A percentile compares a stretch with the other conserved stretches of the same genome.
These are phyloP conservation scores for Ptiloglossa arizonensis DNA, from an alignment of 1,140 invertebrate species.

Conservation along the genomic window DNA sequence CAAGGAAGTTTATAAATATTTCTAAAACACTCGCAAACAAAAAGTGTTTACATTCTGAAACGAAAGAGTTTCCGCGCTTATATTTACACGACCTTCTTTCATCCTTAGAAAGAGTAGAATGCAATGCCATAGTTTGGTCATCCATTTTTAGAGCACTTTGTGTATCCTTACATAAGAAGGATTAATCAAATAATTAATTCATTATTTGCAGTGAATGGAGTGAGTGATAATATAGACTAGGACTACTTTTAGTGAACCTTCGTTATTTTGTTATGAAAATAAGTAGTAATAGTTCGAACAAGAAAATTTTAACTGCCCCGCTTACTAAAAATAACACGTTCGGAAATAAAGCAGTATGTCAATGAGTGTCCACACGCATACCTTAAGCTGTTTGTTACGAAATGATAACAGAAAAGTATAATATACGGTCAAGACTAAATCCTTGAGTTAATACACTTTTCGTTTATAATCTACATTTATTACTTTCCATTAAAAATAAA, in stretches of 20 bases:
- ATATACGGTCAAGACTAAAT: not conserved
- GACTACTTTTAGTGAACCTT: not conserved
- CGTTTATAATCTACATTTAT: no score
- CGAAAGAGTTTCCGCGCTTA: no score
- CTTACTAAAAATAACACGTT: constrained; percentile 16
- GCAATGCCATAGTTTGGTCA: no score
- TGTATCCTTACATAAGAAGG: no score
- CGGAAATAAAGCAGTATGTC: not conserved
- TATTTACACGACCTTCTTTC: no score
- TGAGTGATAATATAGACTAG: not conserved
- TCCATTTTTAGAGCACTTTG: no score
- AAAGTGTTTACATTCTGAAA: no score
- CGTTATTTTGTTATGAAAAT: not conserved
- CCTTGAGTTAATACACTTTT: not conserved
- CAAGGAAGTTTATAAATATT: no score
- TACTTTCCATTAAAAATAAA: not conserved
- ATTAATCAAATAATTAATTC: no score
- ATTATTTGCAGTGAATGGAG: not conserved
- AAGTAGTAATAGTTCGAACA: not conserved
- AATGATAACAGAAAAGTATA: not conserved
- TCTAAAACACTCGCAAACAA: no score
- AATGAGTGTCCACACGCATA: not conserved
- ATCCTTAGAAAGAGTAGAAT: no score
- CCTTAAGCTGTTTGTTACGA: not conserved
- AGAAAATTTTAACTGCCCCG: not conserved